These are phyloP conservation scores for Pachydiplax longipennis DNA, from an alignment of 2,888 invertebrate species.

Conservation along the genomic window DNA sequence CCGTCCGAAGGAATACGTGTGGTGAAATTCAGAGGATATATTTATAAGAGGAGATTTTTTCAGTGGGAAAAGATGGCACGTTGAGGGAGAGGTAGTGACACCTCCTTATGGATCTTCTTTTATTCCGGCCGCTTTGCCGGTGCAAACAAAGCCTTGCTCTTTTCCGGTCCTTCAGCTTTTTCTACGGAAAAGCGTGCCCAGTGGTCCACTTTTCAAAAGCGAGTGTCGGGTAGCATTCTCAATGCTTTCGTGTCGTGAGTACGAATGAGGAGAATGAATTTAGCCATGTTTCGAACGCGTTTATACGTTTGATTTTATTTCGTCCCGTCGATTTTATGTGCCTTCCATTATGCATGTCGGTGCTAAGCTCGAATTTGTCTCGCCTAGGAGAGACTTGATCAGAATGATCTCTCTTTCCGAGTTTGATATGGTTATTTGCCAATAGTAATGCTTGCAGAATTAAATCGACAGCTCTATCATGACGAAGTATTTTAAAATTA, in stretches of 20 bases:
- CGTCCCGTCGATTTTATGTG: background rate
- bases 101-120: background rate
- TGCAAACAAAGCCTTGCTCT: slow-evolving; percentile 17
- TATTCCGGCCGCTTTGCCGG: background rate
- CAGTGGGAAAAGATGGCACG: background rate
- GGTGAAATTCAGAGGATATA: background rate
- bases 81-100: background rate
- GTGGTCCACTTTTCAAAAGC: slow-evolving; percentile 28
- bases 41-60: background rate
- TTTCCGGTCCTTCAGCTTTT: slow-evolving; percentile 20
- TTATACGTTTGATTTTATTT: background rate
- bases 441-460: no score
- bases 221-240: background rate
- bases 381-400: background rate
- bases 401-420: no score
- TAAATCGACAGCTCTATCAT: no score
- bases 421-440: no score
- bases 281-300: background rate
- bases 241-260: slow-evolving; percentile 23
- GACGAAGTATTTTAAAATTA: no score
- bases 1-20: background rate
- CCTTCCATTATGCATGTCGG: background rate
- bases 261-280: slow-evolving; percentile 33
- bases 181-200: slow-evolving; percentile 31
- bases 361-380: background rate